Conservation (phyloP, 2,113 vertebrate genomes). For the Eolophus roseicapilla region DNA sequence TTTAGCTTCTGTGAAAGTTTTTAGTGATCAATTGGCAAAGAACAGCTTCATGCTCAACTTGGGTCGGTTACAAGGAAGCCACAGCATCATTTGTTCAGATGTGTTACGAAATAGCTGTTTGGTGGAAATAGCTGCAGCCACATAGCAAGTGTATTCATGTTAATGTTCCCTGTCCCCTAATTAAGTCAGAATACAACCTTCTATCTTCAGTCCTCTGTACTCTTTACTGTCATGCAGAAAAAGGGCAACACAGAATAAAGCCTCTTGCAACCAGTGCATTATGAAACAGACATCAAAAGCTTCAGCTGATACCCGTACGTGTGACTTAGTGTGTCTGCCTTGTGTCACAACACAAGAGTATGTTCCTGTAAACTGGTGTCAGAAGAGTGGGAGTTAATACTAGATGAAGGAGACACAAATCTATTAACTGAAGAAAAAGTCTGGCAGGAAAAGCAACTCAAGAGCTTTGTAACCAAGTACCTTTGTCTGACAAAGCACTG, state of each 20-base stretch:
- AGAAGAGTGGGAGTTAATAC: background rate
- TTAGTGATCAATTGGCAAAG: background rate
- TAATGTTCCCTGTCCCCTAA: background rate
- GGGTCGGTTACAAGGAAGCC: background rate
- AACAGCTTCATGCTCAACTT: background rate
- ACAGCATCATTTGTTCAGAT: background rate
- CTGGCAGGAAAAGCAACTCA: background rate
- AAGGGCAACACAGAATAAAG: background rate
- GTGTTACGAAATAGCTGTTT: accelerated
- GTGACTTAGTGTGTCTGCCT: background rate
- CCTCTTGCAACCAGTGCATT: background rate
- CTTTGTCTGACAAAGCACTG: background rate
- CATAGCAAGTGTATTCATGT: background rate
- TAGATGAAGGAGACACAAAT: background rate
- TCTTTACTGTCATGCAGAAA: background rate
- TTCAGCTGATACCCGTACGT: background rate
- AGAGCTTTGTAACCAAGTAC: background rate
- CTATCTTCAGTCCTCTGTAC: background rate
- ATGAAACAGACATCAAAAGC: background rate
- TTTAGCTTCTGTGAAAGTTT: background rate
- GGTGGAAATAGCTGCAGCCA: background rate
- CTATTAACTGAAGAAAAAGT: background rate
- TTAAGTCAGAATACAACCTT: background rate
- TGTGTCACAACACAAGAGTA: background rate
- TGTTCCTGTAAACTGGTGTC: background rate